Percentiles rank a stretch among this genome's conserved stretches.
Conservation (phyloP, 2,888 invertebrate species). For the Torymus texanus region DNA sequence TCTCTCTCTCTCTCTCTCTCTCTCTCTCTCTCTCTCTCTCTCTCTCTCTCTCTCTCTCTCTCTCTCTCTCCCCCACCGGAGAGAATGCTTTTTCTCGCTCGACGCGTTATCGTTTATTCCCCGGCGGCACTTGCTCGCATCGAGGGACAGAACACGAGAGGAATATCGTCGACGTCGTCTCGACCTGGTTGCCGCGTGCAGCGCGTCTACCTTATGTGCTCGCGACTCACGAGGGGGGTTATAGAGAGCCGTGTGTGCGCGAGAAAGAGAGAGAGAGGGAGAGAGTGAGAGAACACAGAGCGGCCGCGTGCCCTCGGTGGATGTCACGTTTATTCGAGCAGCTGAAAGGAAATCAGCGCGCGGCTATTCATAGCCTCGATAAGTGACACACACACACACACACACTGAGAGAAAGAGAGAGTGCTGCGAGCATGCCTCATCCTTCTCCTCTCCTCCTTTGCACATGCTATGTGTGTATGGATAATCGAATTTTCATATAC, state of each 20-base stretch:
- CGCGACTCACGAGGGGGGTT: not conserved
- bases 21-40: no score
- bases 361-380: conserved; percentile 51
- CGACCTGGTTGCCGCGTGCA: not conserved
- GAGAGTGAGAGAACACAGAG: not conserved
- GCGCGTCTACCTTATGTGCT: not conserved
- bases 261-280: not conserved
- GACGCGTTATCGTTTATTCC: not conserved
- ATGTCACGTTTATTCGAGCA: conserved; percentile 51
- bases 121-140: not conserved
- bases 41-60: no score
- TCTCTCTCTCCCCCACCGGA: no score
- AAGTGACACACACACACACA: conserved; percentile 28
- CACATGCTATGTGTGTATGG: no score
- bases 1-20: no score
- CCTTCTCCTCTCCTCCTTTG: no score
- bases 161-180: not conserved
- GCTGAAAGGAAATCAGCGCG: conserved; percentile 51
- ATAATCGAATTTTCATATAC: no score
- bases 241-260: not conserved
- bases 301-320: conserved; percentile 22
- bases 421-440: not conserved
- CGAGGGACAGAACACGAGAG: no score
- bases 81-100: no score
- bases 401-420: conserved; percentile 16